A percentile compares a stretch with the other conserved stretches of the same genome.
phyloP scores from a whole-genome alignment of 2,888 invertebrate genomes.

The Antitype chi region DNA sequence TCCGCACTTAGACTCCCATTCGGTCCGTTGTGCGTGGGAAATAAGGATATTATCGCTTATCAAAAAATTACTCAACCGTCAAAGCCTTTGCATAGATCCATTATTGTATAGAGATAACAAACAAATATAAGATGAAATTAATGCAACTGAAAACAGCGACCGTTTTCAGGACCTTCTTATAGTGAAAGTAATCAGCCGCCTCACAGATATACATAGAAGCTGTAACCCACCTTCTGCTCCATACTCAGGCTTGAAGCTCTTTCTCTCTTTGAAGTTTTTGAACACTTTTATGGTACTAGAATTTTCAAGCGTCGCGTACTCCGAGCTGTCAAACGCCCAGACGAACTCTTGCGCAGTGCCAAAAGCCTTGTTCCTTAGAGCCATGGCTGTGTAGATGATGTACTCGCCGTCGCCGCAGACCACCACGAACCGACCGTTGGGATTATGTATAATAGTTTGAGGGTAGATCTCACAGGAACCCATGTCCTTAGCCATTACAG shows the following conservation, averaged over 20 bases:
- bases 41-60: neutral
- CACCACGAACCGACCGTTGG: slow-evolving; percentile 97
- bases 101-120: neutral
- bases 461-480: slow-evolving; percentile 99
- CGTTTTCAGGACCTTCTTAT: neutral
- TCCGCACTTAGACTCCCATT: too few relatives aligned
- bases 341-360: slow-evolving; percentile 99
- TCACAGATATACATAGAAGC: neutral
- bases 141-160: neutral
- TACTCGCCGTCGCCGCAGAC: slow-evolving; percentile 99
- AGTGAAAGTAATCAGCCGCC: neutral
- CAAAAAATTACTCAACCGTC: neutral
- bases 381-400: slow-evolving; percentile 99
- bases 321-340: slow-evolving; percentile 99
- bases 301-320: slow-evolving; percentile 97
- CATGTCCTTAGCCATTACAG: slow-evolving; percentile 99
- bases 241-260: slow-evolving; percentile 98
- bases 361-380: slow-evolving; percentile 99
- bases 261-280: slow-evolving; percentile 99
- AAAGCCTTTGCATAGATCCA: neutral
- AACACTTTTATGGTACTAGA: slow-evolving; percentile 97
- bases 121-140: neutral
- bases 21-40: too few relatives aligned
- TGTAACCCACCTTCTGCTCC: slow-evolving; percentile 95
- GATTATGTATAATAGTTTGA: slow-evolving; percentile 99